Evolutionary conservation across 2,888 invertebrate genomes (phyloP), one percentile per base, ranked within the genome.

Genomic region (Campoletis raptor): DNA sequence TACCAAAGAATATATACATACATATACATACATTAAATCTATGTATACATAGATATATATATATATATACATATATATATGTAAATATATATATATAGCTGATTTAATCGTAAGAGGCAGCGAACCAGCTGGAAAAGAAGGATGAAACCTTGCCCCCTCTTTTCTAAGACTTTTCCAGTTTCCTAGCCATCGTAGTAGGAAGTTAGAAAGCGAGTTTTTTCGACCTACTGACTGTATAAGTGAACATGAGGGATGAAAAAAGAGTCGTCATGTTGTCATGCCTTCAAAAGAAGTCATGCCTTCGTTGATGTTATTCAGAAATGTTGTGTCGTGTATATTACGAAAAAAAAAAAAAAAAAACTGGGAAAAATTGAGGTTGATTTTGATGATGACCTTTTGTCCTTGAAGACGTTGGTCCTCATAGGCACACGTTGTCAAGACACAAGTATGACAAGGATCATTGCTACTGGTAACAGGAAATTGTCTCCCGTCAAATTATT

Each of bases 121-220:
- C 24, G 37, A 12, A 70, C 52, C 36, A 45, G 70, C 45, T 80
- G 66, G 48, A 70, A 52, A 42, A 77, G 70, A 52, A 66, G 52
- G 40, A 66, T 81, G 69, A 61, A 66, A 37, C 21, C 73, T 73
- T 48, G 42, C 24, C 69, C 66, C 42, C 21, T 15, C 69, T 42
- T 24, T 69, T 69, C 15, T 36, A 7, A n/a, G 73, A 54, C 61
- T 54, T n/a, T n/a, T 21, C 48, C 73, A 73, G 37, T 30, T 37
- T 52, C 12, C 52, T 21, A 54, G 54, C 61, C 30, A 30, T 12
- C 57, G 30, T 12, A 6, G 61, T 61, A 45, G 80, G 40, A 77
- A 72, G 83, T 80, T 83, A 24, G 82, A 72, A 67, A 82, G 83
- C 76, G 83, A 86, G 80, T 54, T 64, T 85, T 86, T 81, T 73